phyloP scores from a whole-genome alignment of 2,797 vertebrate species.

The Psittacula echo region DNA sequence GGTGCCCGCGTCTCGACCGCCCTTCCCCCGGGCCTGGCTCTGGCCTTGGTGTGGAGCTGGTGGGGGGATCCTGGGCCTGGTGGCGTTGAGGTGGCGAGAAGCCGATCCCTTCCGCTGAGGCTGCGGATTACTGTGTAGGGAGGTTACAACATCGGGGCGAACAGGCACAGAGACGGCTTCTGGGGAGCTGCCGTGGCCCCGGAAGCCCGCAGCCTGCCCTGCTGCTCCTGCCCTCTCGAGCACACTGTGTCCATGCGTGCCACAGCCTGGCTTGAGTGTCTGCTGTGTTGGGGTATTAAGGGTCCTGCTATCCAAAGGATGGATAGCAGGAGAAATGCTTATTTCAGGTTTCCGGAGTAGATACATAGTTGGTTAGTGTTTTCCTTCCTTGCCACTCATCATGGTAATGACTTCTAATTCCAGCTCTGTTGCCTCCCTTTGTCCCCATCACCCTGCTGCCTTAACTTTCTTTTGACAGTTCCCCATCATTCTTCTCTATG shows the following conservation, averaged over 20 bases:
- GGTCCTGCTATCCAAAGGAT: background rate
- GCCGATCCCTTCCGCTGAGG: background rate
- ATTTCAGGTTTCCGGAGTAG: background rate
- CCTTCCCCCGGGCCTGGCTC: background rate
- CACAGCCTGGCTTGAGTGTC: background rate
- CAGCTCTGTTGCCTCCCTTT: background rate
- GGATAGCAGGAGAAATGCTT: background rate
- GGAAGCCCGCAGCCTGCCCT: background rate
- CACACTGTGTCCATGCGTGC: rapidly evolving
- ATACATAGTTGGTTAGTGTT: background rate
- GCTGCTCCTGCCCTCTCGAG: no score
- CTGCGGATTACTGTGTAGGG: rapidly evolving
- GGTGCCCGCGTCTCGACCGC: background rate
- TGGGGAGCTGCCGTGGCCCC: background rate
- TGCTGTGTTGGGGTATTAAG: rapidly evolving
- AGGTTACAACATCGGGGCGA: rapidly evolving
- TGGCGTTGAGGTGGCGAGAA: background rate
- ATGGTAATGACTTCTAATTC: background rate
- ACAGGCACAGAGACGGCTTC: background rate
- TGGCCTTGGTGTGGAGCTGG: background rate
- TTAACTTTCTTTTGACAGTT: background rate
- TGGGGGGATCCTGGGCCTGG: background rate
- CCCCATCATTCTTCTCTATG: background rate
- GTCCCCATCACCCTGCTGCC: background rate
- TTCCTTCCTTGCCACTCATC: background rate